Evolutionary conservation across 2,797 vertebrate species (phyloP).

Genomic region (Melanitta fusca): DNA sequence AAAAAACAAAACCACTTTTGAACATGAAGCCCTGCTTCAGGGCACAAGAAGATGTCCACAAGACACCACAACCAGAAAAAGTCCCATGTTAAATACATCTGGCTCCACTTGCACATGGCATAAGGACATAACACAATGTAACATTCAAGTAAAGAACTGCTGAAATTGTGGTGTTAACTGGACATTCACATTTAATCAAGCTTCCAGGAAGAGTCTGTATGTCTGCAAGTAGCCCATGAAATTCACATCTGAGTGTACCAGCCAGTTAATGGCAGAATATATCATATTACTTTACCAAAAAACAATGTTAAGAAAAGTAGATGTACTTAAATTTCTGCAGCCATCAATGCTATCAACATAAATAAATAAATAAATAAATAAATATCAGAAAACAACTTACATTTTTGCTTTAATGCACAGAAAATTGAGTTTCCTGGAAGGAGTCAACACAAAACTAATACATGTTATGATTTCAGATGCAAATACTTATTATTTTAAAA

Average conservation of each 20-base stretch:
- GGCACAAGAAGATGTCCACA: not conserved
- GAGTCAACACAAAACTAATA: not conserved
- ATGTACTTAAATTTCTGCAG: not conserved
- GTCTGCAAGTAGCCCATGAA: not conserved
- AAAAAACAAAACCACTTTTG: no score
- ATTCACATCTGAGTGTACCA: not conserved
- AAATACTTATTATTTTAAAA: not conserved
- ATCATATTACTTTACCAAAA: not conserved
- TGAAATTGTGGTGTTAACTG: not conserved
- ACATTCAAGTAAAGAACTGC: not conserved
- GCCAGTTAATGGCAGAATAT: not conserved
- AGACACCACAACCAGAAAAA: not conserved
- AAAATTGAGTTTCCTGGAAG: not conserved
- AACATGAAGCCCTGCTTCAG: not conserved
- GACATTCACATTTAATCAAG: not conserved
- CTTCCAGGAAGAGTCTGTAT: not conserved
- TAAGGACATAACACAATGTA: not conserved
- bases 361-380: not conserved
- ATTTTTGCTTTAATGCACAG: not conserved
- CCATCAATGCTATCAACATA: not conserved
- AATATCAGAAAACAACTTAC: not conserved
- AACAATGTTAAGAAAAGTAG: not conserved
- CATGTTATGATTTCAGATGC: not conserved
- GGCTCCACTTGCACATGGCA: not conserved
- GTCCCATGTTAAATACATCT: not conserved